Evolutionary conservation across 92 coral and sea anemone species (phyloP), one percentile per base, ranked within the genome.

Genomic region (Porites cylindrica): DNA sequence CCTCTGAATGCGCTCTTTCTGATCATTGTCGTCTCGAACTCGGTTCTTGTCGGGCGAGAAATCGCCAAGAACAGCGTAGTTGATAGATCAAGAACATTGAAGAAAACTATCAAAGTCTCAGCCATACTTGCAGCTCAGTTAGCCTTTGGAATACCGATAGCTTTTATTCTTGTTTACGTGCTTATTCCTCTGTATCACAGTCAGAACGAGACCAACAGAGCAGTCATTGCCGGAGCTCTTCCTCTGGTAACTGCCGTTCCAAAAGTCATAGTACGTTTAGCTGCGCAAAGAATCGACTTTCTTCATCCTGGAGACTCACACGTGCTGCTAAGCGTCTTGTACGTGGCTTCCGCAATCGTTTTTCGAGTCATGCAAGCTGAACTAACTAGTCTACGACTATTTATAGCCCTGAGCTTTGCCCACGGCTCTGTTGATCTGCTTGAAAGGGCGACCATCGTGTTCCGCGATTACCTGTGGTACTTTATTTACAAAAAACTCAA

Each of bases 331-430:
- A 71, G 80, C 38, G 71, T 76, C 1, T 43, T 85, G 21, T 89
- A 79, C 76, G 90, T 72, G 7, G 79, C 68, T 2, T 66, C 82
- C 4, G 88, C 92, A 3, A 72, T 84, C 13, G 83, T 89, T 2
- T 91, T 83, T 63, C 91, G 96, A 11, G 82, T 85, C 18, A 78
- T 93, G 89, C 96, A 91, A 78, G 94, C 94, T 0, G 92, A 93
- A 32, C 77, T 93, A 19, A 80, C 67, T 1, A 84, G 82, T 21
- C 64, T 84, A 62, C 65, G 38, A 4, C 63, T 81, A 38, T 93
- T 88, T 61, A 72, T 91, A 16, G 89, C 79, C 4, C 87, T 93
- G 43, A 89, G 94, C n/a, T 19, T 94, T 9, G 85, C 75, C 2
- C 92, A 92, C 38, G 95, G 92, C 2, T 10, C 61, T 10, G 81